phyloP scores from a whole-genome alignment of 1,140 invertebrate species.

The Leptinotarsa defecta region DNA sequence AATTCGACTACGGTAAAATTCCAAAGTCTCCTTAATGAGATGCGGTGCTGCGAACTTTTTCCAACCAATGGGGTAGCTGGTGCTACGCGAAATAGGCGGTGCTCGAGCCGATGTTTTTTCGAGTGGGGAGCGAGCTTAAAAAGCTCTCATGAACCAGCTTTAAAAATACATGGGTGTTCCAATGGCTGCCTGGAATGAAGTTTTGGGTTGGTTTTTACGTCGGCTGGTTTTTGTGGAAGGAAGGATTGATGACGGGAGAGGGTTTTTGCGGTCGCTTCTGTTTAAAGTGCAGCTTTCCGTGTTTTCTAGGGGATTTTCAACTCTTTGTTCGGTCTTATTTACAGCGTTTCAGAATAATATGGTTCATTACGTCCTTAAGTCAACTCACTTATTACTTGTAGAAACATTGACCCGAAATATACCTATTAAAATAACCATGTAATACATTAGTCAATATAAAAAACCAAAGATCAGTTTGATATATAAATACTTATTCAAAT shows the following conservation, averaged over 20 bases:
- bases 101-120: constrained; percentile 46
- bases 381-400: neutral
- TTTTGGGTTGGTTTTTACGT: constrained; percentile 48
- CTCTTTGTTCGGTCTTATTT: constrained; percentile 52
- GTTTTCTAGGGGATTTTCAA: constrained; percentile 51
- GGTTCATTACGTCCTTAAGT: constrained; percentile 17
- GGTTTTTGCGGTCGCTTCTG: constrained; percentile 50
- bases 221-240: constrained; percentile 47
- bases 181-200: constrained; percentile 53
- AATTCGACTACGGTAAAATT: constrained; percentile 52
- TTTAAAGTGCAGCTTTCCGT: constrained; percentile 49
- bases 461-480: too few species aligned
- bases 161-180: constrained; percentile 55
- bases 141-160: constrained; percentile 52
- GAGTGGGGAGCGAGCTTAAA: constrained; percentile 49
- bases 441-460: too few species aligned
- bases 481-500: too few species aligned
- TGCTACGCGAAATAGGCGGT: constrained; percentile 40
- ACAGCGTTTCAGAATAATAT: constrained; percentile 39
- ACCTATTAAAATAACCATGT: too few species aligned
- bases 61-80: constrained; percentile 49
- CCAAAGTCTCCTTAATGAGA: constrained; percentile 56
- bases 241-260: constrained; percentile 45
- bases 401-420: too few species aligned
- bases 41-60: constrained; percentile 54